Evolutionary conservation across 2,797 vertebrate species (phyloP).

Genomic region (Sternarchorhynchus goeldii): DNA sequence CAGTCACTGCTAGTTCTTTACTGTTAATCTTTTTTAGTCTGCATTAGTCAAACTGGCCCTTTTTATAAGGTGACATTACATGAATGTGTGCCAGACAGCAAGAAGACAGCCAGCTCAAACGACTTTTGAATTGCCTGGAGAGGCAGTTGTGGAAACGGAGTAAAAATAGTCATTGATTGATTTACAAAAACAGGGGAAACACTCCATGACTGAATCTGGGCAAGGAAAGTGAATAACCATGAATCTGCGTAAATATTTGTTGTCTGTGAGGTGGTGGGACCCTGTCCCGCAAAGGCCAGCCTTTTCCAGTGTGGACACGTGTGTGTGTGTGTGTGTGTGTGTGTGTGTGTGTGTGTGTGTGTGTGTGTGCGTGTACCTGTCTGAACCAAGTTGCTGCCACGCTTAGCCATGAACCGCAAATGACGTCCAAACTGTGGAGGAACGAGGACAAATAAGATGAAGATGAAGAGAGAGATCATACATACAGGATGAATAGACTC

Average conservation of each 20-base stretch:
- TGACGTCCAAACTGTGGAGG: constrained; percentile 56
- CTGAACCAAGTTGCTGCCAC: constrained; percentile 63
- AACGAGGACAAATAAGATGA: background rate
- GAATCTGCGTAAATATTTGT: constrained; percentile 67
- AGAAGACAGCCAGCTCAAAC: constrained; percentile 5
- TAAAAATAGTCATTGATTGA: constrained; percentile 34
- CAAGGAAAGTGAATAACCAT: constrained; percentile 58
- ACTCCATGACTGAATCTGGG: constrained; percentile 54
- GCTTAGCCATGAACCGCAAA: constrained; percentile 61
- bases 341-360: constrained; percentile 57
- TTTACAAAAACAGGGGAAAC: constrained; percentile 27
- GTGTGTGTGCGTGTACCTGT: constrained; percentile 61
- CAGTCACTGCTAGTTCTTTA: constrained; percentile 4
- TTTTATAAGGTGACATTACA: background rate
- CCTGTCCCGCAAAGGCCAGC: constrained; percentile 8
- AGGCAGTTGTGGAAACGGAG: constrained; percentile 13
- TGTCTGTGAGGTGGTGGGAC: constrained; percentile 61
- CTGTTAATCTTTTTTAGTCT: constrained; percentile 13
- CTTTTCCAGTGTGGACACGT: constrained; percentile 60
- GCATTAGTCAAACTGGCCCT: background rate
- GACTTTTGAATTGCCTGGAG: constrained; percentile 19
- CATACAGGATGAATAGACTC: constrained; percentile 10
- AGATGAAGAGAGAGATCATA: background rate
- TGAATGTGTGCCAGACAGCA: background rate
- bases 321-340: constrained; percentile 53